Evolutionary conservation across 2,113 vertebrate species (phyloP).

Genomic region (Peromyscus maniculatus): DNA sequence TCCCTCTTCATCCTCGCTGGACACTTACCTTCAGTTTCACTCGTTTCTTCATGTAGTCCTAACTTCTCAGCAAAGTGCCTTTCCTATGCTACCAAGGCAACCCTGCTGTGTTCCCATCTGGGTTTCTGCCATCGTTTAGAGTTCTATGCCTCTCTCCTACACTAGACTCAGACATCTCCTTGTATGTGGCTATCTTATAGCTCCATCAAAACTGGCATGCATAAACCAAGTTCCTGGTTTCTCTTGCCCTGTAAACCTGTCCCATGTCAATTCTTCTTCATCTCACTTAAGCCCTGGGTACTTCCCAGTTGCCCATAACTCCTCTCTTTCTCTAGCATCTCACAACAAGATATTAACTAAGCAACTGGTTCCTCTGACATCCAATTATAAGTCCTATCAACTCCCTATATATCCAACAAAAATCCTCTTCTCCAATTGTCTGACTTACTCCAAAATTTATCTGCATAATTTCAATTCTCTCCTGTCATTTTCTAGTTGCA

Average conservation of each 20-base stretch:
- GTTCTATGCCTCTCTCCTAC: rapidly evolving
- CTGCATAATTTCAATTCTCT: background rate
- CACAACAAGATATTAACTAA: background rate
- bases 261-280: rapidly evolving
- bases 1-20: background rate
- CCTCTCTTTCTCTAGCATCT: background rate
- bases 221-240: background rate
- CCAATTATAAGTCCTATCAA: background rate
- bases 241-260: background rate
- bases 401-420: background rate
- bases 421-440: background rate
- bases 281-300: background rate
- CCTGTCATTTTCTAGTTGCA: background rate
- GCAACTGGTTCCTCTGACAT: background rate
- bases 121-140: background rate
- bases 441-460: background rate
- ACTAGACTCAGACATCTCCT: background rate
- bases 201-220: background rate
- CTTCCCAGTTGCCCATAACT: background rate
- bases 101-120: background rate
- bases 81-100: background rate
- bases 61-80: background rate
- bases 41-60: background rate
- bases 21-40: background rate
- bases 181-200: background rate